These are phyloP conservation scores for Seira musarum DNA, from an alignment of 2,888 invertebrate species.

Conservation along the genomic window DNA sequence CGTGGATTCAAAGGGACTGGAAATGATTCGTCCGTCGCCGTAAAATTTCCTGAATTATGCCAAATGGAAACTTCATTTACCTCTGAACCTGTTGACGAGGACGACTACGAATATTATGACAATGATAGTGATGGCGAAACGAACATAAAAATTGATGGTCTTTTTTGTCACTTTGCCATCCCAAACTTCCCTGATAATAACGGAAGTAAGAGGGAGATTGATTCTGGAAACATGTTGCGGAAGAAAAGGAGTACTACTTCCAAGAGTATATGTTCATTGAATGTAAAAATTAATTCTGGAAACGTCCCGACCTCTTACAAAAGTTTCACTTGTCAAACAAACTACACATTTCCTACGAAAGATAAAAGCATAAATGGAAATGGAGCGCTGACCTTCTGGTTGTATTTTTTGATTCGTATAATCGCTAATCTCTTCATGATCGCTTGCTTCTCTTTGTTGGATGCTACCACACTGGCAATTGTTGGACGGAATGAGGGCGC, in stretches of 20 bases:
- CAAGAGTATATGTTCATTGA: neutral
- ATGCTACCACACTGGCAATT: conserved; percentile 89
- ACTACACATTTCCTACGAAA: conserved; percentile 48
- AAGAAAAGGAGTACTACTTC: neutral
- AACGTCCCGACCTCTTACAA: neutral
- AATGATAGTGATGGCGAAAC: neutral
- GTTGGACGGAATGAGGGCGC: conserved; percentile 85
- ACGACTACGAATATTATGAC: neutral
- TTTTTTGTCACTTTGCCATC: too few species aligned
- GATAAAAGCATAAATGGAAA: conserved; percentile 54
- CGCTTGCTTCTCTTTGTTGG: conserved; percentile 90
- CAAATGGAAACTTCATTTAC: neutral
- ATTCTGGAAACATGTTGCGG: neutral
- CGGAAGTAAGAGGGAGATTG: neutral
- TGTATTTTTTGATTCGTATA: conserved; percentile 85
- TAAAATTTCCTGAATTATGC: neutral
- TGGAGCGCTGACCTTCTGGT: conserved; percentile 78
- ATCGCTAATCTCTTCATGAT: conserved; percentile 86
- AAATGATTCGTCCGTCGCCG: neutral
- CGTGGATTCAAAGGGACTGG: neutral
- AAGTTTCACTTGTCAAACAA: conserved; percentile 47
- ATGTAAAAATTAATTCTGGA: conserved; percentile 8
- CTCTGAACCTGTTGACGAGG: neutral
- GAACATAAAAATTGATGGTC: neutral
- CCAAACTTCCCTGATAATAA: neutral